Base-by-base conservation (phyloP, 2,888 invertebrate genomes). In the Chaetogeoica ovagalla region DNA sequence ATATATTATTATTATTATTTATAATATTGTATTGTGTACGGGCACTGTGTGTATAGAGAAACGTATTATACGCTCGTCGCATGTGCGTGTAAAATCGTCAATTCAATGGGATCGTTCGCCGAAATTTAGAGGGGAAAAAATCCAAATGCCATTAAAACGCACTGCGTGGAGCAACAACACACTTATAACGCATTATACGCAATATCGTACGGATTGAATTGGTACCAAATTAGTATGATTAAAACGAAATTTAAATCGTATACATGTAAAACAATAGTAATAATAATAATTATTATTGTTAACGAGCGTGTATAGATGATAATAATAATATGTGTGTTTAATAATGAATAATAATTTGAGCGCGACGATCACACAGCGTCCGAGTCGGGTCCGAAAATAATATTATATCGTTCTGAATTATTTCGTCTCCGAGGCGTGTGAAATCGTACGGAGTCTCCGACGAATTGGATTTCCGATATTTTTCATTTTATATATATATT, bases 211-310 rank as follows among this genome's bases (percentile, higher is more conserved):
- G 17, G 23, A 66, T 74, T 8, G 39, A 63, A 75, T 57, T 21
- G 57, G n/a, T n/a, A 65, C 39, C 65, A 66, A 74, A 23, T 75
- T 30, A 57, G 19, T 74, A 55, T 39, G 65, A 65, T 74, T 74
- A 39, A 74, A 65, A 21, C 39, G 39, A 74, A 74, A 57, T 65
- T 65, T 9, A 52, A 73, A 52, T 52, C 23, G 21, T 59, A 48
- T 21, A 59, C 17, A n/a, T 37, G 5, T 9, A n/a, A n/a, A n/a
- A n/a, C n/a, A n/a, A n/a, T n/a, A 30, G 19, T 2, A 17, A 13
- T 60, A 30, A 30, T 30, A 30, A 30, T 30, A 30, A 30, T 30
- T 30, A 30, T 30, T 30, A 30, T 30, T n/a, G n/a, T n/a, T 30
- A 30, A 30, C 30, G 30, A 30, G 30, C 4, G 30, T 30, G 30